Conservation (phyloP, 2,797 vertebrate species). For the Ispidina picta region DNA sequence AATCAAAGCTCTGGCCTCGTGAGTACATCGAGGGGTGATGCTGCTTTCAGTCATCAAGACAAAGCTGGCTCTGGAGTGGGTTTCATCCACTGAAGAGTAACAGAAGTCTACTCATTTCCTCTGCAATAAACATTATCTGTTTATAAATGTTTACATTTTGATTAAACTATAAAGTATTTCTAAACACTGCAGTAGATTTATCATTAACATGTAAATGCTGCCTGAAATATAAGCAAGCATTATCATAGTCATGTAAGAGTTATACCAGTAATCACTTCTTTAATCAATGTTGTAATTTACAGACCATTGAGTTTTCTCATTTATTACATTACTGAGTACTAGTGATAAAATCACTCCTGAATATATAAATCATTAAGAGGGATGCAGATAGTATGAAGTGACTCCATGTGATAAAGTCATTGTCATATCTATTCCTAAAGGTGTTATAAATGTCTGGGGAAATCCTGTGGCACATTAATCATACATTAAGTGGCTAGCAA, state of each 20-base stretch:
- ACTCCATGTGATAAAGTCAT: slow-evolving; percentile 66
- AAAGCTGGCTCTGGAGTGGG: not conserved
- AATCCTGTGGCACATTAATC: slow-evolving; percentile 79
- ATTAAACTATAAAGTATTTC: slow-evolving; percentile 56
- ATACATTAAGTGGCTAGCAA: slow-evolving; percentile 78
- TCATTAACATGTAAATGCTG: slow-evolving; percentile 69
- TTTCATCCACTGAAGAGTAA: not conserved
- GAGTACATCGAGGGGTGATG: not conserved
- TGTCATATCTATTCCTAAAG: slow-evolving; percentile 76
- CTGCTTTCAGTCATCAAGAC: not conserved
- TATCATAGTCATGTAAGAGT: slow-evolving; percentile 67
- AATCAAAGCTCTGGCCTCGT: not conserved
- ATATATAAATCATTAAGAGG: slow-evolving; percentile 71
- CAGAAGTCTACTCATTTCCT: not conserved
- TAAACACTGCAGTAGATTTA: slow-evolving; percentile 36
- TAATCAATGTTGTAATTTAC: slow-evolving; percentile 82
- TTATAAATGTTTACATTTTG: slow-evolving; percentile 51
- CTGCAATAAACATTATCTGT: slow-evolving; percentile 32
- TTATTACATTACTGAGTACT: slow-evolving; percentile 65
- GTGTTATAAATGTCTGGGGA: slow-evolving; percentile 79
- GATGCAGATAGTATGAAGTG: slow-evolving; percentile 39
- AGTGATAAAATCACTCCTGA: slow-evolving; percentile 60
- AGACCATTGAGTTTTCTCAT: slow-evolving; percentile 76
- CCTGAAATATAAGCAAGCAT: slow-evolving; percentile 58
- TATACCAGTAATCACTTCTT: slow-evolving; percentile 71